Evolutionary conservation across 2,888 invertebrate genomes (phyloP), one percentile per base, ranked within the genome.

Genomic region (Cantharis nigra): DNA sequence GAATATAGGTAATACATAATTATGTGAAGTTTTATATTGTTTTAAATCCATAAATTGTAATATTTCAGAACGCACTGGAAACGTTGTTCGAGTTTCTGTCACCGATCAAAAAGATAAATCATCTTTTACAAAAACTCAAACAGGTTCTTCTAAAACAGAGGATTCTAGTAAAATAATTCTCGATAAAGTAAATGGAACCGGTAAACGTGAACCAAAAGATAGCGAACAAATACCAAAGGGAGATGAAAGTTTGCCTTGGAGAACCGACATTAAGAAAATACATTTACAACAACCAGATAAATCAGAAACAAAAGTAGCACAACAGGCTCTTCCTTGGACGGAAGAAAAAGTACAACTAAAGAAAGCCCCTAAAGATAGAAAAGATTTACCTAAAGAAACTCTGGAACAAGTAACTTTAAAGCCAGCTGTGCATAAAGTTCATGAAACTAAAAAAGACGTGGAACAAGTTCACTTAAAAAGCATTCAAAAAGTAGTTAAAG

Each of bases 211-310:
- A 82, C 85, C 85, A 3, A 78, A 80, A 14, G 90, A 91, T 78
- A 88, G 87, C 77, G 88, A 89, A 80, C 89, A 89, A 81, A 80
- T 90, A 79, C 90, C 91, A 13, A 80, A 87, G 79, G 91, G 90
- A 28, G 91, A 92, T 84, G 91, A 91, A 85, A 88, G 89, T 30
- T 83, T 91, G 80, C 90, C 91, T 18, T 92, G 92, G 91, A 87
- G 91, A 81, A 85, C 80, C 2, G 7, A 49, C 49, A n/a, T 7
- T 71, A 80, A 71, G 69, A 9, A 85, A 86, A 11, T 49, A n/a
- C n/a, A n/a, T 49, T n/a, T 9, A n/a, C 49, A 49, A 49, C 7
- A 5, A 26, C 94, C 91, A 70, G 72, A 20, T 16, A 16, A 33
- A 72, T 14, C 49, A 62, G 65, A 69, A 63, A 18, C 3, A 14